Conservation (phyloP, 2,888 invertebrate genomes). For the Agrotis exclamationis region DNA sequence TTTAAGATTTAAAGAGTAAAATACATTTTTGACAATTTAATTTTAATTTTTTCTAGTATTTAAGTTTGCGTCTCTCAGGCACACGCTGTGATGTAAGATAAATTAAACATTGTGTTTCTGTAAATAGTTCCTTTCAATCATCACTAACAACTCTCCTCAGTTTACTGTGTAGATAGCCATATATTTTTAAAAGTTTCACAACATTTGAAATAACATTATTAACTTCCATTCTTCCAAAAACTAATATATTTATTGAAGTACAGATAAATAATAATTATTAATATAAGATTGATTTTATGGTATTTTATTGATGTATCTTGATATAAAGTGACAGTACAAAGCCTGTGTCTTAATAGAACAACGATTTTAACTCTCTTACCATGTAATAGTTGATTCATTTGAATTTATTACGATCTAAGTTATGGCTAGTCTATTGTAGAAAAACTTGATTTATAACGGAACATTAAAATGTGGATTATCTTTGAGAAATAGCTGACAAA, state of each 20-base stretch:
- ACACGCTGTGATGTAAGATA: conserved; percentile 89
- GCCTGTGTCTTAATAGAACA: conserved; percentile 78
- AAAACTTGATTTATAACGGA: conserved; percentile 40
- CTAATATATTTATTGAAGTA: conserved; percentile 65
- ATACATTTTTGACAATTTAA: conserved; percentile 79
- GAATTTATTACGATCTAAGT: conserved; percentile 60
- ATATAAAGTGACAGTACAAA: conserved; percentile 75
- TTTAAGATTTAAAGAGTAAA: conserved; percentile 69
- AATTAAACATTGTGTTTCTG: conserved; percentile 65
- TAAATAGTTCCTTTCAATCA: conserved; percentile 71
- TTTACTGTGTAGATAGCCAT: conserved; percentile 39
- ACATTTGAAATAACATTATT: conserved; percentile 36
- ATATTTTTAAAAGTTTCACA: conserved; percentile 56
- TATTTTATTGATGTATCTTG: conserved; percentile 44
- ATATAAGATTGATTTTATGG: conserved; percentile 52
- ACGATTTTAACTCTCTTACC: conserved; percentile 66
- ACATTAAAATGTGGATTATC: conserved; percentile 32
- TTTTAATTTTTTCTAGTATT: conserved; percentile 67
- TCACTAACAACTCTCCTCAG: conserved; percentile 47
- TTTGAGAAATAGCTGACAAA: conserved; percentile 32
- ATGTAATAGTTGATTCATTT: conserved; percentile 51
- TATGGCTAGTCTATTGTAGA: conserved; percentile 60
- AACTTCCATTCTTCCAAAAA: conserved; percentile 51
- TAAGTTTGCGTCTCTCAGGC: conserved; percentile 89
- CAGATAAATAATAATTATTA: conserved; percentile 39